Evolutionary conservation across 2,797 vertebrate genomes (phyloP).

Genomic region (Acanthurus lineatus): DNA sequence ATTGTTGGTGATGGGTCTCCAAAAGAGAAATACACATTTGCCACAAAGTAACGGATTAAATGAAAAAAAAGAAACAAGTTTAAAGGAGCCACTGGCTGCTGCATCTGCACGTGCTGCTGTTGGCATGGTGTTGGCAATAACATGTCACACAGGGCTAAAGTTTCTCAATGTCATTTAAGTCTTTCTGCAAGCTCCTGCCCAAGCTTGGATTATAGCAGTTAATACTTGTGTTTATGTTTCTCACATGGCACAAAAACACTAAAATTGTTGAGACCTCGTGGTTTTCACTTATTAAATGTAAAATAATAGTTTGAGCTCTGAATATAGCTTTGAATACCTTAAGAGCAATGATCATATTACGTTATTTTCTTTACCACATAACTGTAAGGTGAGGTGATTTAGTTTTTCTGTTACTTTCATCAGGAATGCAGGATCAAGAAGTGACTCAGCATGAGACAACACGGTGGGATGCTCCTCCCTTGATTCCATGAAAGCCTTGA

Average conservation of each 20-base stretch:
- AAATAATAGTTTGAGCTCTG: slow-evolving; percentile 22
- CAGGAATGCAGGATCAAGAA: slow-evolving; percentile 45
- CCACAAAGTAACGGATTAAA: no score
- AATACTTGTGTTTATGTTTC: background rate
- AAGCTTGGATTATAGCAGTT: background rate
- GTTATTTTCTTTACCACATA: slow-evolving; percentile 43
- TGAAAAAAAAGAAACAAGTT: no score
- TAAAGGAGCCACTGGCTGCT: no score
- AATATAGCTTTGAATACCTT: slow-evolving; percentile 23
- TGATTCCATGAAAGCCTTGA: slow-evolving; percentile 45
- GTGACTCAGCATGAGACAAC: slow-evolving; percentile 31
- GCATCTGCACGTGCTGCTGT: no score
- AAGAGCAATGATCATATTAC: slow-evolving; percentile 45
- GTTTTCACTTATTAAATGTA: slow-evolving; percentile 33
- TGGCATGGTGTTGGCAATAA: background rate
- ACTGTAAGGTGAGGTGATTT: slow-evolving; percentile 43
- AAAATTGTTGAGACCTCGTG: background rate
- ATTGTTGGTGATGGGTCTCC: no score
- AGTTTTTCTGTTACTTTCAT: slow-evolving; percentile 55
- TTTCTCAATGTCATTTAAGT: slow-evolving; percentile 1
- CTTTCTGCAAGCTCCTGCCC: slow-evolving; percentile 8
- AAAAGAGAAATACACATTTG: no score
- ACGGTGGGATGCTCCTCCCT: slow-evolving; percentile 24
- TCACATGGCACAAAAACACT: background rate
- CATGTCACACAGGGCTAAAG: slow-evolving; percentile 2